phyloP scores from a whole-genome alignment of 2,888 invertebrate species.

The Cephalotes varians region DNA sequence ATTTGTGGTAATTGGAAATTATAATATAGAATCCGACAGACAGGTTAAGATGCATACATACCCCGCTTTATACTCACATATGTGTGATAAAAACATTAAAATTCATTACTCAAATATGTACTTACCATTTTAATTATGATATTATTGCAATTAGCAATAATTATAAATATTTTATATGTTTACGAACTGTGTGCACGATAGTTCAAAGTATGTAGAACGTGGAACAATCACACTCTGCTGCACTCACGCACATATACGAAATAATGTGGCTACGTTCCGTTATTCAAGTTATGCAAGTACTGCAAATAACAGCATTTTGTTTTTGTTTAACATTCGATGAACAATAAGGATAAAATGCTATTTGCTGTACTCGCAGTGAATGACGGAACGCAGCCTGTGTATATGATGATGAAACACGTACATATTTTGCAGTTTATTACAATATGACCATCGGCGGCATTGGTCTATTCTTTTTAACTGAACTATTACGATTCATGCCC shows the following conservation, averaged over 20 bases:
- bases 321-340: too few species aligned
- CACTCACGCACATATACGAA: too few species aligned
- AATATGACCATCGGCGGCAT: too few species aligned
- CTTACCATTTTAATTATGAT: slow-evolving; percentile 14
- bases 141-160: not conserved
- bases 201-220: not conserved
- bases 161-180: not conserved
- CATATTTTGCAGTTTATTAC: not conserved
- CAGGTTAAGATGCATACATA: not conserved
- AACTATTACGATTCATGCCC: too few species aligned
- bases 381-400: too few species aligned
- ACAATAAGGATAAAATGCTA: too few species aligned
- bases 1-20: not conserved
- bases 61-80: not conserved
- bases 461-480: too few species aligned
- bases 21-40: not conserved
- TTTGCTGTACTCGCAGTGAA: too few species aligned
- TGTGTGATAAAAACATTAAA: not conserved
- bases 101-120: not conserved
- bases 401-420: not conserved
- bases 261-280: too few species aligned
- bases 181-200: not conserved
- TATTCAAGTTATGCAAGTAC: too few species aligned
- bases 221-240: too few species aligned
- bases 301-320: too few species aligned